Conservation (phyloP, 2,797 vertebrate species). For the Anguilla pacifica region DNA sequence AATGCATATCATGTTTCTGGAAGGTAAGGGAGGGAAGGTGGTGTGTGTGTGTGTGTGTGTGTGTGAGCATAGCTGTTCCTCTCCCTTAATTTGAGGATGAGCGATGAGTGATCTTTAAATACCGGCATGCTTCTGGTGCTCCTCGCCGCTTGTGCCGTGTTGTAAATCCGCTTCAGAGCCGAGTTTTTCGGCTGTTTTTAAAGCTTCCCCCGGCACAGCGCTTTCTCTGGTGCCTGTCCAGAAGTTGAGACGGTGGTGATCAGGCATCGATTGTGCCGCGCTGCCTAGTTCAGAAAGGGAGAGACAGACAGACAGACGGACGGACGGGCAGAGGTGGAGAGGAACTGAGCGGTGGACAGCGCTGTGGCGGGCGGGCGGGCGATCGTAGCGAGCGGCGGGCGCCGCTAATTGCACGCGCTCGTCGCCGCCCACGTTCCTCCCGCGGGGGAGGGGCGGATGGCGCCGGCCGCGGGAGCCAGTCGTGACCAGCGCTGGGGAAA, state of each 20-base stretch:
- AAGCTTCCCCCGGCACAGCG: background rate
- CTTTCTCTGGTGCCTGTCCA: background rate
- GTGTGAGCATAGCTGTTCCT: background rate
- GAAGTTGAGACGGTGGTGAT: background rate
- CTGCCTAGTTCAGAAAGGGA: background rate
- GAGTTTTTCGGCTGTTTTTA: background rate
- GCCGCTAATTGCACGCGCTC: background rate
- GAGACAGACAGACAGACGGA: background rate
- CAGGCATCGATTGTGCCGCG: background rate
- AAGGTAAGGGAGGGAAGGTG: background rate
- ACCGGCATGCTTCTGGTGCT: background rate
- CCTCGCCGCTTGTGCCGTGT: background rate
- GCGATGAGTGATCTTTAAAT: background rate
- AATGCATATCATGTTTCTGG: slow-evolving; percentile 7
- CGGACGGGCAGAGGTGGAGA: background rate
- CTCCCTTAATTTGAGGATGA: background rate
- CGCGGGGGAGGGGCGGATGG: background rate
- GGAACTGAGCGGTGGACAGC: background rate
- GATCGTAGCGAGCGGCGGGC: background rate
- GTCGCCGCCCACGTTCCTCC: background rate
- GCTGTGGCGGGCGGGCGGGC: background rate
- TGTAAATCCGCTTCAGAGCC: background rate
- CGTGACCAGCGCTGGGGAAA: background rate
- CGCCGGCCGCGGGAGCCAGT: background rate
- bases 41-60: no score